These are phyloP conservation scores for Eutrigla gurnardus DNA, from an alignment of 2,797 vertebrate species.

Conservation along the genomic window DNA sequence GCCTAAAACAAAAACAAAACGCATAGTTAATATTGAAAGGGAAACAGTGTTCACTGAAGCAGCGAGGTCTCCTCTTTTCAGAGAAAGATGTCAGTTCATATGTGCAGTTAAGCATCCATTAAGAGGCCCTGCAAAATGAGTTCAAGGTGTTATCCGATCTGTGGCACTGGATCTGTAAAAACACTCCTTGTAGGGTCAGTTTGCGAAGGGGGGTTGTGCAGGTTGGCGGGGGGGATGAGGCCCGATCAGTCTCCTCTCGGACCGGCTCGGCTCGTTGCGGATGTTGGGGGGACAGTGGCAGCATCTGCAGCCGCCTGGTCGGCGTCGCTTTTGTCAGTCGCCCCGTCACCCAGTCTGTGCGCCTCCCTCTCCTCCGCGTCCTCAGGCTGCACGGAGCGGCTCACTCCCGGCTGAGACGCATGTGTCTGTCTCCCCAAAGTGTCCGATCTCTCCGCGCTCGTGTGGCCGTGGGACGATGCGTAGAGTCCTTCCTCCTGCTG, in stretches of 20 bases:
- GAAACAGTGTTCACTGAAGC: constrained; percentile 62
- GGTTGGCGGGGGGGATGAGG: constrained; percentile 17
- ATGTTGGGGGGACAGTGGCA: constrained; percentile 52
- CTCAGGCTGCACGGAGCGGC: constrained; percentile 30
- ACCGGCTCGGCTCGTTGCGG: constrained; percentile 35
- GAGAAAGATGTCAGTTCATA: constrained; percentile 32
- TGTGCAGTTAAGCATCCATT: constrained; percentile 71
- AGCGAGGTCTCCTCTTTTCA: constrained; percentile 51
- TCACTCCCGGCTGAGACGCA: constrained; percentile 31
- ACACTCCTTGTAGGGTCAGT: constrained; percentile 56
- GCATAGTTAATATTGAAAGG: constrained; percentile 60
- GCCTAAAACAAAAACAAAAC: constrained; percentile 61
- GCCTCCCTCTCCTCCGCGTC: constrained; percentile 29
- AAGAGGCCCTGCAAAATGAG: constrained; percentile 51
- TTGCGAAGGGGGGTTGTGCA: constrained; percentile 5
- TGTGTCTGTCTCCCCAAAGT: constrained; percentile 38
- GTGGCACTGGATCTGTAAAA: constrained; percentile 70
- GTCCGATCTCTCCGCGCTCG: constrained; percentile 46
- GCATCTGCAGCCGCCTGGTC: constrained; percentile 50
- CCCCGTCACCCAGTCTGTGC: constrained; percentile 24
- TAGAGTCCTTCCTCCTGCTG: constrained; percentile 61
- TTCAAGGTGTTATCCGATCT: constrained; percentile 74
- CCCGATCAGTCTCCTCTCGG: constrained; percentile 63
- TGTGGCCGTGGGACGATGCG: constrained; percentile 63
- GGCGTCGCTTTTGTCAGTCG: constrained; percentile 29